phyloP scores from a whole-genome alignment of 1,140 invertebrate species.

The Calosoma granatense region DNA sequence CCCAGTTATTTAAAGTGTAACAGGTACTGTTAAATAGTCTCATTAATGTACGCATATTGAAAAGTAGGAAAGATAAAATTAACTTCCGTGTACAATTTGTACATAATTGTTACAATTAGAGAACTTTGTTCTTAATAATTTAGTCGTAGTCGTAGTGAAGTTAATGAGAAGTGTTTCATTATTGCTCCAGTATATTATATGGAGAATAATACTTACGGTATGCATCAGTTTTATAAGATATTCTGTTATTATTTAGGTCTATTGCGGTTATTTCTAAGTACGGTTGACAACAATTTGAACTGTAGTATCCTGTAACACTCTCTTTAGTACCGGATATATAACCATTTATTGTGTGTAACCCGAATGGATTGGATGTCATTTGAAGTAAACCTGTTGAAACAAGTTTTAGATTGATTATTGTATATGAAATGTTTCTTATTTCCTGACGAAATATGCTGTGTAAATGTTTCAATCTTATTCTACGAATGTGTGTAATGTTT shows the following conservation, averaged over 20 bases:
- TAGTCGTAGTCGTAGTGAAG: too few species aligned
- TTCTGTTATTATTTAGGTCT: constrained; percentile 34
- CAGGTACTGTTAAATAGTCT: too few species aligned
- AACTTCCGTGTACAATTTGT: too few species aligned
- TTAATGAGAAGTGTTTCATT: too few species aligned
- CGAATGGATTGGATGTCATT: constrained; percentile 32
- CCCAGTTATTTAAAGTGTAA: too few species aligned
- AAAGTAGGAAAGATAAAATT: too few species aligned
- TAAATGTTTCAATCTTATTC: background rate
- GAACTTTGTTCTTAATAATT: too few species aligned
- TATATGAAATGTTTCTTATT: too few species aligned
- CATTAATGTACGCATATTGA: too few species aligned
- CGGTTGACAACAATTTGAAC: constrained; percentile 39
- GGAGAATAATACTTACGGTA: constrained; percentile 30
- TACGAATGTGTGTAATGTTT: background rate
- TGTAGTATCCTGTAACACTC: constrained; percentile 37
- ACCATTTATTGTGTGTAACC: constrained; percentile 31
- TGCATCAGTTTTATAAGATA: constrained; percentile 33
- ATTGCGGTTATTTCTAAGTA: constrained; percentile 34
- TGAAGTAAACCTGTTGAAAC: constrained; percentile 38
- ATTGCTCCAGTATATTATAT: constrained; percentile 6
- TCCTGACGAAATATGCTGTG: too few species aligned
- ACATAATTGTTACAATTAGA: too few species aligned
- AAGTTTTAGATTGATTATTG: too few species aligned
- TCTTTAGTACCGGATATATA: constrained; percentile 38